Evolutionary conservation across 2,888 invertebrate species (phyloP).

Genomic region (Platerodrilus igneus): DNA sequence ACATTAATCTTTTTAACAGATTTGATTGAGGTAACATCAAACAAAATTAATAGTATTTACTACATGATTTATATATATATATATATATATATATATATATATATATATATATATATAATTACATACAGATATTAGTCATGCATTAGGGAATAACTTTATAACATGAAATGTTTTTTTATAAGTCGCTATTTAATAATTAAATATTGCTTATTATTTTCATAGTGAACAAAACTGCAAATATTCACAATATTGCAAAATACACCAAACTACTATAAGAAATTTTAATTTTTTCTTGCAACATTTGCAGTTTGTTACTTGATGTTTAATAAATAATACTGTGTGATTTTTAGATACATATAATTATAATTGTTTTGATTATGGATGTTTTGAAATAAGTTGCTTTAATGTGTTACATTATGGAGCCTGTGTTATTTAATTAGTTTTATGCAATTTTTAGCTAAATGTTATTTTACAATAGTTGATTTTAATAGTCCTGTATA

Average conservation of each 20-base stretch:
- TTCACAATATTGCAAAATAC: background rate
- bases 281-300: background rate
- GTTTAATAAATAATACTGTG: conserved; percentile 33
- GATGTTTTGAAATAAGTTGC: conserved; percentile 25
- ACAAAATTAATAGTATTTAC: too few relatives aligned
- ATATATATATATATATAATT: too few relatives aligned
- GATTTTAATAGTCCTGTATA: conserved; percentile 39
- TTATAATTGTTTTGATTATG: conserved; percentile 28
- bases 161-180: too few relatives aligned
- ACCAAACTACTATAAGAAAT: background rate
- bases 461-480: conserved; percentile 31
- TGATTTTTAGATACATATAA: conserved; percentile 42
- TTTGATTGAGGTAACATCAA: too few relatives aligned
- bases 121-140: too few relatives aligned
- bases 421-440: conserved; percentile 35
- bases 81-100: too few relatives aligned
- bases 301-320: too few relatives aligned
- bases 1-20: too few relatives aligned
- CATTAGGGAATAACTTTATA: too few relatives aligned
- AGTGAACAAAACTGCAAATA: background rate
- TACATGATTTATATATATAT: too few relatives aligned
- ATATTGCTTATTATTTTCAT: conserved; percentile 4
- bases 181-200: too few relatives aligned
- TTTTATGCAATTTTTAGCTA: conserved; percentile 34
- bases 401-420: conserved; percentile 31